Conservation (phyloP, 2,113 vertebrate genomes). For the Planiliza haematocheilus region DNA sequence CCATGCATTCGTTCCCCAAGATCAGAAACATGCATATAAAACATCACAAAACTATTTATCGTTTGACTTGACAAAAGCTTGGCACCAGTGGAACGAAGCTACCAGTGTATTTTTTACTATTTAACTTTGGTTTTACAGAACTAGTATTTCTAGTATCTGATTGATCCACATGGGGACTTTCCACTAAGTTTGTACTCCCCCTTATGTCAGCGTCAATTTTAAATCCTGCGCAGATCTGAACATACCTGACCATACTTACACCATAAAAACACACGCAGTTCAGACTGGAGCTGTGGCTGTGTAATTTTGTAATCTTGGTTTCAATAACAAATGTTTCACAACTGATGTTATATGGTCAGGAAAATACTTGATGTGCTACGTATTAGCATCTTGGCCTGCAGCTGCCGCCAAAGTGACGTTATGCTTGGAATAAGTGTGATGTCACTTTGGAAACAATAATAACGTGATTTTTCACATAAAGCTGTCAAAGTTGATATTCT, state of each 20-base stretch:
- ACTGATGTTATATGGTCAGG: slow-evolving; percentile 42
- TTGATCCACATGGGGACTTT: slow-evolving; percentile 32
- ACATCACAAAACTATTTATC: too few relatives aligned
- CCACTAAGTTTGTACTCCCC: slow-evolving; percentile 19
- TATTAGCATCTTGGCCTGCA: slow-evolving; percentile 27
- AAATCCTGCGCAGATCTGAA: slow-evolving; percentile 43
- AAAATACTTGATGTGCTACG: slow-evolving; percentile 37
- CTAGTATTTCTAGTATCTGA: neutral
- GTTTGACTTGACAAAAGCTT: too few relatives aligned
- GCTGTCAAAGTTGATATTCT: too few relatives aligned
- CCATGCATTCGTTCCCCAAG: too few relatives aligned
- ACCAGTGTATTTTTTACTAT: slow-evolving; percentile 3
- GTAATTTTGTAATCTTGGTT: too few relatives aligned
- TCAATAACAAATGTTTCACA: slow-evolving; percentile 40
- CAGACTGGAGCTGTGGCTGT: slow-evolving; percentile 24
- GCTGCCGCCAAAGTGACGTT: slow-evolving; percentile 33
- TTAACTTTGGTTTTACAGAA: slow-evolving; percentile 8
- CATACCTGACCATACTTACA: slow-evolving; percentile 25
- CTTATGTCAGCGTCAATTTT: slow-evolving; percentile 25
- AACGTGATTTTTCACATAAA: too few relatives aligned
- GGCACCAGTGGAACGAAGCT: neutral
- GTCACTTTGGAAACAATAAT: too few relatives aligned
- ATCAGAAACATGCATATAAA: too few relatives aligned
- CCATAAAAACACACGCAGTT: slow-evolving; percentile 39
- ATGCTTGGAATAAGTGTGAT: neutral